Evolutionary conservation across 2,888 invertebrate genomes (phyloP), one percentile per base, ranked within the genome.

Genomic region (Polymixis lichenea): DNA sequence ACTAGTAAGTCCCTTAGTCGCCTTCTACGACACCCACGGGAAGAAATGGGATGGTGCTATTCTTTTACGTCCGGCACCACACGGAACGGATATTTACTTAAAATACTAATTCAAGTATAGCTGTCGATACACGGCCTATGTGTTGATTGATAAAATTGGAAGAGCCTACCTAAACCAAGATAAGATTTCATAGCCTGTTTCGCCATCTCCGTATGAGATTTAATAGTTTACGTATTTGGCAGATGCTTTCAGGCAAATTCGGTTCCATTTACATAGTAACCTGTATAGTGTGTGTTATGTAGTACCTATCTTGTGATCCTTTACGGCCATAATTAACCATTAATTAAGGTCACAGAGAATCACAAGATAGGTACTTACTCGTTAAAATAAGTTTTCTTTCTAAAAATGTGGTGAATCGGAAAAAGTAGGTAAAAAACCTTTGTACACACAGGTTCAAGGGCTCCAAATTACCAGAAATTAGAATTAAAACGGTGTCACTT

Each of bases 401-500:
- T 46, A 9, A n/a, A 8, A 58, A 19, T 19, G 1, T 56, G 0
- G 11, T 19, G 11, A 69, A n/a, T 25, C n/a, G 4, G 3, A 53
- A 25, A 1, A 43, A 49, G 2, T n/a, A n/a, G 28, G 3, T 5
- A 2, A 28, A 2, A 32, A 73, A 66, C 75, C 68, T 64, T 76
- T 58, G 28, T 2, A 28, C 53, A 9, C 15, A 58, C 62, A 68
- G 68, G 76, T 82, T 76, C 68, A 82, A 70, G 69, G 70, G 13
- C 55, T 73, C 55, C 11, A 70, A 72, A 67, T 70, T 53, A 68
- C 67, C 64, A 56, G 51, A 74, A 9, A 76, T 76, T 78, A 51
- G 62, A 62, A 70, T 46, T 51, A 56, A 74, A 82, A 70, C 62
- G 49, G 73, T 75, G 66, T 72, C 84, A 80, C 66, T 67, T 38